Percentiles rank a stretch among this genome's conserved stretches.
phyloP scores from a whole-genome alignment of 2,888 invertebrate species.

The Rotaria socialis region DNA sequence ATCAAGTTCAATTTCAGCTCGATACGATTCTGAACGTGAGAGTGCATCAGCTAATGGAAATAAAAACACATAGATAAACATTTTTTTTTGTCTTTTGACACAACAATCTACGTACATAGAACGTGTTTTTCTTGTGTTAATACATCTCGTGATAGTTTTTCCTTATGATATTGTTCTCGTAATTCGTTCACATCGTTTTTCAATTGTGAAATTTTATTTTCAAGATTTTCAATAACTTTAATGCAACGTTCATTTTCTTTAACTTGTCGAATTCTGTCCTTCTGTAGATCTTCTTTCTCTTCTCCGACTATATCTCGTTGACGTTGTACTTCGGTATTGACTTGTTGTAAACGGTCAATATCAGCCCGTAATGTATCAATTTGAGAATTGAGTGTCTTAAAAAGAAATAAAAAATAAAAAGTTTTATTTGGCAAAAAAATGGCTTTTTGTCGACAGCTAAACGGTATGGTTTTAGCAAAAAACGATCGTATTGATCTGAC shows the following conservation, averaged over 20 bases:
- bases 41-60: slow-evolving; percentile 53
- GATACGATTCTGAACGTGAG: slow-evolving; percentile 55
- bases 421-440: neutral
- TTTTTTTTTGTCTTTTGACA: neutral
- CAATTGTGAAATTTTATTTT: slow-evolving; percentile 75
- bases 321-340: slow-evolving; percentile 68
- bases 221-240: slow-evolving; percentile 68
- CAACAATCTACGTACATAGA: slow-evolving; percentile 56
- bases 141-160: slow-evolving; percentile 73
- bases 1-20: slow-evolving; percentile 58
- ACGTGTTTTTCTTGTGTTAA: slow-evolving; percentile 83
- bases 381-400: slow-evolving; percentile 45
- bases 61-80: neutral
- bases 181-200: slow-evolving; percentile 78
- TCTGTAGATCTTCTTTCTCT: slow-evolving; percentile 76
- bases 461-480: too few relatives aligned
- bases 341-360: slow-evolving; percentile 48
- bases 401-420: too few relatives aligned
- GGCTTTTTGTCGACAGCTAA: neutral
- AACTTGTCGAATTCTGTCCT: slow-evolving; percentile 61
- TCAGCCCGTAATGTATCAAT: slow-evolving; percentile 51
- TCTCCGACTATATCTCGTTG: slow-evolving; percentile 72
- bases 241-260: slow-evolving; percentile 59
- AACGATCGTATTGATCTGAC: too few relatives aligned
- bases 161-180: slow-evolving; percentile 77